Evolutionary conservation across 2,113 vertebrate species (phyloP).

Genomic region (Aspiorhynchus laticeps): DNA sequence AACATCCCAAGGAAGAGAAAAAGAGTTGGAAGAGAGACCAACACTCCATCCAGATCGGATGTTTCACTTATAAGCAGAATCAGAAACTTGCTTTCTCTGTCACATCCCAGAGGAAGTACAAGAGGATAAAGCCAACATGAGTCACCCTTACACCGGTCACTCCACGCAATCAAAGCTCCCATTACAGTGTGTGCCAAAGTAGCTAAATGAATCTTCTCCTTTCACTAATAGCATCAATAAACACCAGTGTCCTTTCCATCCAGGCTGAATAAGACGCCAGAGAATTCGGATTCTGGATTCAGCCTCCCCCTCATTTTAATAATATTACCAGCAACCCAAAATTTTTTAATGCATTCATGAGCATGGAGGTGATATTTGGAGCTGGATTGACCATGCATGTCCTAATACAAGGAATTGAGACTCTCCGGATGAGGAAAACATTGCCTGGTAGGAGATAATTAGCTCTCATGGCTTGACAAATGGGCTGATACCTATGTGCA

Average conservation of each 20-base stretch:
- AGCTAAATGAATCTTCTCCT: constrained; percentile 97
- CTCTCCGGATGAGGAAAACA: constrained; percentile 91
- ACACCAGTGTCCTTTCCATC: constrained; percentile 82
- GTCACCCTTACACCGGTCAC: too few relatives aligned
- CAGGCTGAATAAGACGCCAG: constrained; percentile 78
- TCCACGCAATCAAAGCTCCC: too few relatives aligned
- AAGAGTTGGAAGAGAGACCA: constrained; percentile 42
- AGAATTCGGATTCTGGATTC: constrained; percentile 85
- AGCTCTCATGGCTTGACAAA: constrained; percentile 96
- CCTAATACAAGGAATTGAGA: constrained; percentile 96
- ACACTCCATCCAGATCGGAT: neutral
- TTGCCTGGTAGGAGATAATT: constrained; percentile 92
- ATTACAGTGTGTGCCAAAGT: too few relatives aligned
- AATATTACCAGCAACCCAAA: constrained; percentile 90
- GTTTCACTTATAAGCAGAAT: constrained; percentile 53
- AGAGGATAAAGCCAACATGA: constrained; percentile 68
- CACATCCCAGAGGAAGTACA: constrained; percentile 60
- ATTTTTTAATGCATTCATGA: constrained; percentile 99
- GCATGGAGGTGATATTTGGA: constrained; percentile 90
- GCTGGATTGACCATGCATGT: constrained; percentile 91
- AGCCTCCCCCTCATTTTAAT: constrained; percentile 90
- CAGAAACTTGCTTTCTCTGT: constrained; percentile 67
- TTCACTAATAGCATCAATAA: constrained; percentile 95
- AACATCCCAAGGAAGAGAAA: constrained; percentile 68
- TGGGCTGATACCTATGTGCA: constrained; percentile 97